Base-by-base conservation (phyloP, 2,888 invertebrate species). In the Tolmerus cingulatus region DNA sequence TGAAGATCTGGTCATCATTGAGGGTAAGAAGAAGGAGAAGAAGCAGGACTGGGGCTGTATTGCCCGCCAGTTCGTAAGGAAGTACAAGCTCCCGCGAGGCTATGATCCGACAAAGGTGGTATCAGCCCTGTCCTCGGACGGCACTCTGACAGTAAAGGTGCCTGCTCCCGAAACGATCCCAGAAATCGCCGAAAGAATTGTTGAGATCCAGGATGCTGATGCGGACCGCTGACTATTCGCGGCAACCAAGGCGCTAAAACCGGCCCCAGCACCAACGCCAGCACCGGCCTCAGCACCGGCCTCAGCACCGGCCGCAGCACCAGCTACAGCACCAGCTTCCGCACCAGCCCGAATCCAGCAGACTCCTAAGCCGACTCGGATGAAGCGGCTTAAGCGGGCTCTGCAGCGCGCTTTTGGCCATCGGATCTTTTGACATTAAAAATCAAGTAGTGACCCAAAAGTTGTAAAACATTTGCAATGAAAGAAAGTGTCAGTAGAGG, bases 111-210 rank as follows among this genome's bases (percentile, higher is more conserved):
- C 95, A 5, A 95, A 95, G 89, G 94, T 97, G 4, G 94, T 95
- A 86, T 97, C 97, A 87, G 95, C 95, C 4, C 93, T 97, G 51
- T 97, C 97, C 9, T 96, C 96, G 0, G 97, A 97, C 90, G 97
- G 97, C 1, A 95, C 97, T 77, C 93, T 97, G 51, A 96, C 96
- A 0, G 95, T 97, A 82, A 94, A 94, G 8, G 96, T 96, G 0
- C 96, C 96, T 0, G 91, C 92, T 34, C 89, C 90, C 43, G 88
- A 89, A 86, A 86, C 86, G 9, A 30, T 46, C 1, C 51, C 51
- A n/a, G 90, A 91, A 89, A 90, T 90, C 9, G 93, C 93, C 0
- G 95, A 94, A 88, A 93, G 95, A 82, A 90, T 93, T 0, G 92
- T 95, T 5, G 94, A 95, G 40, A 95, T 95, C 88, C 93, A 94